Base-by-base conservation (phyloP, 2,888 invertebrate species). In the Meloe dianella region DNA sequence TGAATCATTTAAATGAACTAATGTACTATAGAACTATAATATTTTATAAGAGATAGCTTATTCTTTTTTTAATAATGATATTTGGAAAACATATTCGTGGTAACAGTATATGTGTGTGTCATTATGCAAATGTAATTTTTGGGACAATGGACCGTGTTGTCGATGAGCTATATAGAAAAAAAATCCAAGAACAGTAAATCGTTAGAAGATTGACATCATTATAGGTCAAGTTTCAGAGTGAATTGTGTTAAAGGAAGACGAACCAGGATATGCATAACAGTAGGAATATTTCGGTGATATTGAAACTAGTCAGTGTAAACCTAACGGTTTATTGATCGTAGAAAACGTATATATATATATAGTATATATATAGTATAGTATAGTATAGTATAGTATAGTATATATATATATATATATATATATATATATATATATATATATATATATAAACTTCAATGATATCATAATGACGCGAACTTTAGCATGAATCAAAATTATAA, bases 261-360 rank as follows among this genome's bases (percentile, higher is more conserved):
- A 64, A 51, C n/a, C 63, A 60, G 64, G 62, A 66, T 66, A 66
- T 69, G 69, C 69, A 68, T 68, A 68, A 65, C 63, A 68, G 57
- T 58, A 63, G 57, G 65, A 68, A 68, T 66, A 68, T 68, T 60
- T 61, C 57, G 61, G 30, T 51, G 63, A 62, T 68, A 68, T 66
- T 65, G 68, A 63, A 61, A 65, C 65, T 65, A 68, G 65, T 63
- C 63, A 56, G 38, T 65, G 62, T 63, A 64, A 68, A 64, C 68
- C 65, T 60, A 65, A 65, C 68, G 65, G 63, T 41, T 58, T 68
- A 68, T 68, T 63, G 68, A 68, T 65, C 68, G 58, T 51, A 51
- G 10, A 27, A n/a, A 47, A 63, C 56, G 30, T 64, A 54, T 22
- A 51, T 14, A 27, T 54, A 12, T 24, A 14, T 54, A 24, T 24